Base-by-base conservation (phyloP, 2,113 vertebrate species). In the Chelonoidis abingdonii region DNA sequence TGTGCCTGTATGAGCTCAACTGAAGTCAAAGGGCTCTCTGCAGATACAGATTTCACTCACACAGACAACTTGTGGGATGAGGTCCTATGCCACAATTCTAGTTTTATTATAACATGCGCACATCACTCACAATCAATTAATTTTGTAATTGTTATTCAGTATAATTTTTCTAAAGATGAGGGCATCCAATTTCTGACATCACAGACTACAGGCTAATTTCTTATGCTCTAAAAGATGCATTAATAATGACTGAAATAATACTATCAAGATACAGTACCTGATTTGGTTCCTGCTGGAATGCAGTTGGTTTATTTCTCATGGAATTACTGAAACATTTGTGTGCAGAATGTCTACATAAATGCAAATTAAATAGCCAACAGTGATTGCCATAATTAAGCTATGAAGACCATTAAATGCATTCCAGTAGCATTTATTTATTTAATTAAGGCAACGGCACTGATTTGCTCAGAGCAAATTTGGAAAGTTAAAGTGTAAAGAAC, bases 311-410 rank as follows among this genome's bases (percentile, higher is more conserved):
- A n/a, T n/a, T n/a, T n/a, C n/a, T n/a, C n/a, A n/a, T n/a, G n/a
- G n/a, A n/a, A n/a, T n/a, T n/a, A n/a, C n/a, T n/a, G n/a, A n/a
- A n/a, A n/a, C n/a, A n/a, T n/a, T n/a, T n/a, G n/a, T n/a, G n/a
- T n/a, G n/a, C n/a, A n/a, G n/a, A n/a, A n/a, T n/a, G n/a, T n/a
- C n/a, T n/a, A n/a, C n/a, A n/a, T n/a, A n/a, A n/a, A n/a, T n/a
- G n/a, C n/a, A n/a, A n/a, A n/a, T n/a, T n/a, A n/a, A n/a, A n/a
- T n/a, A n/a, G n/a, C 85, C 47, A 89, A 38, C 82, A 88, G n/a
- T 90, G 80, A 92, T 94, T 96, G 57, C 84, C 69, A 87, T 86
- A 69, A 93, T 80, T 87, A 82, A 81, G 53, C 53, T 95, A 80
- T 88, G 95, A 95, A 90, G 91, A 84, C 3, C 65, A 88, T 62